Base-by-base conservation (phyloP, 2,888 invertebrate genomes). In the Fissipunctia ypsillon region DNA sequence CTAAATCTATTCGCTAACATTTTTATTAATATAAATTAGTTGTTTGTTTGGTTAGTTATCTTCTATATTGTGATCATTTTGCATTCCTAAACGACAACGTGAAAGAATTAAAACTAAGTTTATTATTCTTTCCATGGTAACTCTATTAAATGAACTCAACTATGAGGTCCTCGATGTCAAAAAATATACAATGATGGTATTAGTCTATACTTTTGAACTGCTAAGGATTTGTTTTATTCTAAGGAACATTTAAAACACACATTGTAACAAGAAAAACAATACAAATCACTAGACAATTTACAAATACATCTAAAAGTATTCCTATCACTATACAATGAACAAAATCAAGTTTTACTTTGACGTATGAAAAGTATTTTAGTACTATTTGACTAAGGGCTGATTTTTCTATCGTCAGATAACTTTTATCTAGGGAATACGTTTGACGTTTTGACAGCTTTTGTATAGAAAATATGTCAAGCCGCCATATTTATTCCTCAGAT, bases 1-100 rank as follows among this genome's bases (percentile, higher is more conserved):
- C 72, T 69, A 79, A 61, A 71, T 69, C 70, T 84, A 80, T 68
- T 73, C 43, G 45, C 69, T 70, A 76, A 81, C 48, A 65, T 71
- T 76, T 59, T 61, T 50, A 31, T 28, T 64, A 12, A 52, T 22
- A 41, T 19, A 54, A 65, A 22, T 59, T 19, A n/a, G n/a, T n/a
- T n/a, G n/a, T n/a, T n/a, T n/a, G n/a, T n/a, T n/a, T n/a, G n/a
- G n/a, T n/a, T n/a, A 60, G 35, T 60, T 72, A 45, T 45, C 38
- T 48, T 43, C 28, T 52, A 48, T 64, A 22, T 69, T 45, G 22
- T 63, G 38, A 54, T 52, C 28, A 56, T 70, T 48, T 63, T 59
- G 25, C 14, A 52, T 54, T 68, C 65, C 52, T 63, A 60, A 78
- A 63, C 52, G 7, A 38, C 31, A 65, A 61, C 10, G 38, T 43